Conservation (phyloP, 2,797 vertebrate species). For the Pipistrellus nathusii region DNA sequence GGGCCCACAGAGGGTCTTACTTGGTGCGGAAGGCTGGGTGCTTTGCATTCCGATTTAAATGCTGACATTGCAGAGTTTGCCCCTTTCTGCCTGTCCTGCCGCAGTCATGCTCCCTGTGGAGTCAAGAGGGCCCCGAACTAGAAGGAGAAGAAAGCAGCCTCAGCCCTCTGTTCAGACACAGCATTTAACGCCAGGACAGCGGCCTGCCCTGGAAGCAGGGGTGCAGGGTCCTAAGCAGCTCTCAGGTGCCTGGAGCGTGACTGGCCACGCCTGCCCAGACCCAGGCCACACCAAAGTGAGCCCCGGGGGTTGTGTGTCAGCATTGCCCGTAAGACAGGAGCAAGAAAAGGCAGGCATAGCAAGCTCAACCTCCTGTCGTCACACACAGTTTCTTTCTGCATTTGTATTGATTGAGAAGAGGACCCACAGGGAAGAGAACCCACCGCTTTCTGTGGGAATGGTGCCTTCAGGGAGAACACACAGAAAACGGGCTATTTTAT, state of each 20-base stretch:
- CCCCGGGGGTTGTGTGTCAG: not conserved
- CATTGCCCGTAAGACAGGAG: not conserved
- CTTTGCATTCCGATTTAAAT: not conserved
- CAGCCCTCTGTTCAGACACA: not conserved
- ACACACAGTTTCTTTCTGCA: not conserved
- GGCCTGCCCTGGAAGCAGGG: not conserved
- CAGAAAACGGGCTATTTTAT: not conserved
- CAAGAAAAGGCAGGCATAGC: not conserved
- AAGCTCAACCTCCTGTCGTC: not conserved
- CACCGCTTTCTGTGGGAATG: not conserved
- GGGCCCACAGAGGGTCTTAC: not conserved
- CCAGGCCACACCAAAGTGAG: not conserved
- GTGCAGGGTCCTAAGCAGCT: not conserved
- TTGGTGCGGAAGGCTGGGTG: not conserved
- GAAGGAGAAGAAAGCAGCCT: not conserved
- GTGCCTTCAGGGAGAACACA: not conserved
- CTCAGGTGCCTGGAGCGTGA: not conserved
- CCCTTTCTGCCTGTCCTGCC: not conserved
- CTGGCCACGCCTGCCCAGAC: not conserved
- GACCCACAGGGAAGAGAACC: not conserved
- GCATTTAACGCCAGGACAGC: not conserved
- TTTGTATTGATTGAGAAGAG: not conserved
- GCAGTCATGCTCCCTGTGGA: not conserved
- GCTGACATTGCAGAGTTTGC: not conserved
- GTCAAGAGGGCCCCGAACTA: not conserved